A percentile compares a stretch with the other conserved stretches of the same genome.
Evolutionary conservation across 2,113 vertebrate genomes (phyloP).

Genomic region (Laticauda colubrina): DNA sequence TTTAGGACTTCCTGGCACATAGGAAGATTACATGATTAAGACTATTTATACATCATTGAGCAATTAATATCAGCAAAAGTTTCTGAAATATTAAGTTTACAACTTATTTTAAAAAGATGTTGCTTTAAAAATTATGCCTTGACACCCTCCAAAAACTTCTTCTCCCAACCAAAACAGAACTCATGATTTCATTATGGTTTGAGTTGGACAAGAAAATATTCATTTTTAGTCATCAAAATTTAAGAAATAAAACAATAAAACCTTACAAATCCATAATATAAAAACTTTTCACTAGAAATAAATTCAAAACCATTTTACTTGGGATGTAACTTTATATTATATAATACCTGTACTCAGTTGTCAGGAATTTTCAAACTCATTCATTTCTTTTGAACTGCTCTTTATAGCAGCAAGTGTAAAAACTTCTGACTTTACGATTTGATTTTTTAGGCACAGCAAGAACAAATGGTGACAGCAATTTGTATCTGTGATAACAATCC

Average conservation of each 20-base stretch:
- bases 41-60: conserved; percentile 19
- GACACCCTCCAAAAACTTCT: background rate
- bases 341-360: background rate
- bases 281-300: background rate
- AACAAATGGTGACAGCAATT: background rate
- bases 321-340: background rate
- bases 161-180: background rate
- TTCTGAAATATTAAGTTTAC: conserved; percentile 27
- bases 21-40: conserved; percentile 4
- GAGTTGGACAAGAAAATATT: background rate
- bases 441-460: background rate
- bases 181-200: background rate
- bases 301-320: background rate
- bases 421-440: background rate
- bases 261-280: background rate
- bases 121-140: conserved; percentile 4
- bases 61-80: conserved; percentile 26
- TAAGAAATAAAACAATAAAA: background rate
- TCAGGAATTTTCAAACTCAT: background rate
- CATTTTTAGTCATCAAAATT: background rate
- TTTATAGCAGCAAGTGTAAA: background rate
- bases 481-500: background rate
- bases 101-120: conserved; percentile 43
- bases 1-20: background rate
- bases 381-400: background rate